phyloP scores from a whole-genome alignment of 1,140 invertebrate species.

The Musca domestica region DNA sequence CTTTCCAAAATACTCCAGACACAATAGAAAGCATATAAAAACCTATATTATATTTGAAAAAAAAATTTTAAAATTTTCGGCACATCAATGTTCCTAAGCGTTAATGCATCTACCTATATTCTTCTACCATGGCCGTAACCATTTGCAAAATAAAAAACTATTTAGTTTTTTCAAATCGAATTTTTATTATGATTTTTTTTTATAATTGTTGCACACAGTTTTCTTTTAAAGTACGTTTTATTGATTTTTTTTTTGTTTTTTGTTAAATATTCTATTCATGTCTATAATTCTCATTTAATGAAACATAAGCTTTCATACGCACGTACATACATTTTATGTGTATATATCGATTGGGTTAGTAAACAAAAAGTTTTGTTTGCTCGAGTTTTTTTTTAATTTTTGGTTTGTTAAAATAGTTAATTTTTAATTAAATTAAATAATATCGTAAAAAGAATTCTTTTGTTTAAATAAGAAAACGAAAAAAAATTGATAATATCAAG shows the following conservation, averaged over 20 bases:
- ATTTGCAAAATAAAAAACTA: neutral
- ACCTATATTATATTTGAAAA: too few species aligned
- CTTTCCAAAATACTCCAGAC: too few species aligned
- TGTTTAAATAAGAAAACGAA: neutral
- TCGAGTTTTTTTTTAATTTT: neutral
- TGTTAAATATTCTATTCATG: slow-evolving; percentile 15
- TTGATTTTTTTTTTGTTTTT: neutral
- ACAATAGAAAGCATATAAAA: too few species aligned
- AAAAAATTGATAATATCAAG: neutral
- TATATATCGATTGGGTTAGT: neutral
- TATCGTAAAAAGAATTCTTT: neutral
- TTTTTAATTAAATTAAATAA: neutral
- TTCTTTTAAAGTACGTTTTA: neutral
- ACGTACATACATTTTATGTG: neutral
- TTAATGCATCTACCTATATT: too few species aligned
- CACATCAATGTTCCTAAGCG: too few species aligned
- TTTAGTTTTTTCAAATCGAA: neutral
- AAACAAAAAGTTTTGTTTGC: slow-evolving; percentile 3
- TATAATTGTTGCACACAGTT: slow-evolving; percentile 6
- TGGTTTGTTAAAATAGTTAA: neutral
- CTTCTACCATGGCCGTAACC: too few species aligned
- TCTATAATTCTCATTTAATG: slow-evolving; percentile 18
- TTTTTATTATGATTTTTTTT: neutral
- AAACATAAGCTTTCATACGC: slow-evolving; percentile 6
- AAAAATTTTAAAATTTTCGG: too few species aligned